Conservation (phyloP, 2,888 invertebrate species). For the Busseola fusca region DNA sequence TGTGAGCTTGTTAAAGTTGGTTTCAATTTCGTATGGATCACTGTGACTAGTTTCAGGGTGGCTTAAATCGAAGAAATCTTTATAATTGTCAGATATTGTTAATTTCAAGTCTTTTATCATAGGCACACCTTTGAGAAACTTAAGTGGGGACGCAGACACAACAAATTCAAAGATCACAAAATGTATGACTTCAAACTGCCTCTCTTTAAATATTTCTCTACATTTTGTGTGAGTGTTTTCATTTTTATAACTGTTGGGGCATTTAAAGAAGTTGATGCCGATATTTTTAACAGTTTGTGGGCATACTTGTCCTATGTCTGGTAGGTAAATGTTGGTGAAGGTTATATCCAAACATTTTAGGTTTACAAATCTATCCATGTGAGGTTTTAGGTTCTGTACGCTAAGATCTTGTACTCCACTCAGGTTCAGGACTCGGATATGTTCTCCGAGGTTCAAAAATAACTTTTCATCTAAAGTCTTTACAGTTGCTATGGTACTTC, state of each 20-base stretch:
- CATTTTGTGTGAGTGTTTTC: conserved; percentile 57
- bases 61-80: conserved; percentile 58
- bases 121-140: conserved; percentile 64
- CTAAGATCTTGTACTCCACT: conserved; percentile 67
- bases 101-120: conserved; percentile 63
- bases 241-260: conserved; percentile 54
- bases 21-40: conserved; percentile 36
- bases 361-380: conserved; percentile 58
- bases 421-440: conserved; percentile 65
- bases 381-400: conserved; percentile 58
- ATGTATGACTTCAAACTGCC: conserved; percentile 64
- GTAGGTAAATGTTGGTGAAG: conserved; percentile 68
- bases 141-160: conserved; percentile 63
- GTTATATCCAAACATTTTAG: conserved; percentile 68
- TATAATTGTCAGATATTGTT: conserved; percentile 69
- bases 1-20: conserved; percentile 57
- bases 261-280: conserved; percentile 68
- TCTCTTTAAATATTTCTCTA: conserved; percentile 60
- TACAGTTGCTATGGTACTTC: conserved; percentile 62
- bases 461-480: conserved; percentile 61
- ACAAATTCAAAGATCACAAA: conserved; percentile 68
- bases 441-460: conserved; percentile 58
- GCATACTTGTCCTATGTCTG: conserved; percentile 65
- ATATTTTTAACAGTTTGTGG: conserved; percentile 64
- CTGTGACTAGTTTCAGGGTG: conserved; percentile 23